A percentile compares a stretch with the other conserved stretches of the same genome.
Conservation (phyloP, 2,797 vertebrate species). For the Cuculus canorus region DNA sequence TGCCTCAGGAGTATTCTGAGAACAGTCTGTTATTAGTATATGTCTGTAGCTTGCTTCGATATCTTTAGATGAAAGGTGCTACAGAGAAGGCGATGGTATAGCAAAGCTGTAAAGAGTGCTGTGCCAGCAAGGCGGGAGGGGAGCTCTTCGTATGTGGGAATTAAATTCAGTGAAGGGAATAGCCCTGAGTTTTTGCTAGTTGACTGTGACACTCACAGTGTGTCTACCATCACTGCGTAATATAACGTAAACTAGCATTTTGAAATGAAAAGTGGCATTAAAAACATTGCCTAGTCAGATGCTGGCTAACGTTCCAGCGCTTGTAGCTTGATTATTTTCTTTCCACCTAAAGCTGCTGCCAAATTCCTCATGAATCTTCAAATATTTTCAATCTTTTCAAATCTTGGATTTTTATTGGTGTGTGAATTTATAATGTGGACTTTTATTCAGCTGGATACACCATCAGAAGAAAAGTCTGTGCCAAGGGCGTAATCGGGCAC, state of each 20-base stretch:
- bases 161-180: background rate
- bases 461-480: background rate
- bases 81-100: background rate
- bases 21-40: background rate
- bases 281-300: background rate
- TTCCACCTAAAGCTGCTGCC: background rate
- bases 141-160: background rate
- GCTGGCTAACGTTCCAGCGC: background rate
- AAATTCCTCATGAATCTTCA: background rate
- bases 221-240: background rate
- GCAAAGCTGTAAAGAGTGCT: background rate
- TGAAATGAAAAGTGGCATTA: background rate
- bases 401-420: background rate
- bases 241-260: background rate
- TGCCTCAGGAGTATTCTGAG: background rate
- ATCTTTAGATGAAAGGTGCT: slow-evolving; percentile 5
- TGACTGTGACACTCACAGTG: background rate
- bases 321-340: background rate
- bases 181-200: background rate
- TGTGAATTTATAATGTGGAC: background rate
- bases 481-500: rapidly evolving
- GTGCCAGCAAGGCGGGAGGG: background rate
- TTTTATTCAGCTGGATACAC: background rate
- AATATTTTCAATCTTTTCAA: background rate
- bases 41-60: slow-evolving; percentile 9